These are phyloP conservation scores for Phrynocephalus vlangalii DNA, from an alignment of 2,797 vertebrate genomes.

Conservation along the genomic window DNA sequence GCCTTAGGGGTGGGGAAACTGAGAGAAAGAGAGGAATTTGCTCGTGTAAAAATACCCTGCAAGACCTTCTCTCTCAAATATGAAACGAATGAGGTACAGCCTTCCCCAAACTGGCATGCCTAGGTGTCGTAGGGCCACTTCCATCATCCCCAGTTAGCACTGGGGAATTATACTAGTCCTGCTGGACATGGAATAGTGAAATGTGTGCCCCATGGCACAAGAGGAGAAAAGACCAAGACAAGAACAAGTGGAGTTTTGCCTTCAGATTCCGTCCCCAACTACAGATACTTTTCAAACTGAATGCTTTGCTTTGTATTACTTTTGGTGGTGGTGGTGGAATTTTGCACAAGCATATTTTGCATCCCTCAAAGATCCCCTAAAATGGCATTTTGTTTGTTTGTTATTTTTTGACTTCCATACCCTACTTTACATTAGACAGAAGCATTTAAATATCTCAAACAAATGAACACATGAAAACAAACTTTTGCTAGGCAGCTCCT, in stretches of 20 bases:
- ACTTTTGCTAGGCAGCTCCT: not conserved
- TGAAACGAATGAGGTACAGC: slow-evolving; percentile 2
- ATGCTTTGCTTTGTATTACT: not conserved
- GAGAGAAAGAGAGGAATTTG: not conserved
- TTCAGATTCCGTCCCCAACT: not conserved
- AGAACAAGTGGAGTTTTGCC: not conserved
- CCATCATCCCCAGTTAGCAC: not conserved
- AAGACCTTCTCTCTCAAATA: not conserved
- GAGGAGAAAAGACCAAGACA: not conserved
- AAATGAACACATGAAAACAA: not conserved
- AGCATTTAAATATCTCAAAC: not conserved
- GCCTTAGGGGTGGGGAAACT: too few relatives aligned
- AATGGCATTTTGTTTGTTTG: not conserved
- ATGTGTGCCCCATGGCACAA: too few relatives aligned
- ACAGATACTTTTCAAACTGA: not conserved
- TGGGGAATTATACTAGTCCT: too few relatives aligned
- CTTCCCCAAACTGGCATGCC: not conserved
- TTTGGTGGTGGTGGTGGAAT: not conserved
- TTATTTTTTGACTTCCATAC: too few relatives aligned
- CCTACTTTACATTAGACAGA: not conserved
- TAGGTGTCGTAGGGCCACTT: not conserved
- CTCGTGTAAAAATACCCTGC: not conserved
- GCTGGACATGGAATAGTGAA: not conserved
- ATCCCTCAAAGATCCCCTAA: not conserved
- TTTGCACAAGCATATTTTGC: not conserved